Evolutionary conservation across 2,113 vertebrate genomes (phyloP).

Genomic region (Labeo catla): DNA sequence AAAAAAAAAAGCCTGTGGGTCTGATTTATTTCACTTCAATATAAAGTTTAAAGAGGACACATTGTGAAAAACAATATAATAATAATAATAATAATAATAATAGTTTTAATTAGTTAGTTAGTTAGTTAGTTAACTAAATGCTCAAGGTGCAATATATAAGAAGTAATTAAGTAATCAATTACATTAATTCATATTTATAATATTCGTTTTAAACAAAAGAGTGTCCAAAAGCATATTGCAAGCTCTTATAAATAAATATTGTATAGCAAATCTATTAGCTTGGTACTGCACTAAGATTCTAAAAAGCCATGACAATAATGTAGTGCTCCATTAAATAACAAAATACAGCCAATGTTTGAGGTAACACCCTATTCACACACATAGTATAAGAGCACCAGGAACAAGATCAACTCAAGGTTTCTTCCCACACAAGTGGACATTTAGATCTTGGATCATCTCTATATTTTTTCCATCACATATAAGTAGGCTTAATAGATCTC

Average conservation of each 20-base stretch:
- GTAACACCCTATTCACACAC: neutral
- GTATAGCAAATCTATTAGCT: neutral
- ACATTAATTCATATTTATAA: too few species aligned
- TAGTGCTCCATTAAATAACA: neutral
- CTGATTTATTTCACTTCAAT: neutral
- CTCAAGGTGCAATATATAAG: too few species aligned
- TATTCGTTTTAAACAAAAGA: neutral
- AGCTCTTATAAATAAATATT: neutral
- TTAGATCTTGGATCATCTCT: neutral
- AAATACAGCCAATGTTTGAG: neutral
- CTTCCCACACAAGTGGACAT: neutral
- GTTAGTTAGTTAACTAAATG: too few species aligned
- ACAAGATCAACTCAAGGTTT: neutral
- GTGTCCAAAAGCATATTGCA: neutral
- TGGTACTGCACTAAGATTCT: neutral
- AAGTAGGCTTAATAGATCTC: conserved; percentile 29
- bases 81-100: too few species aligned
- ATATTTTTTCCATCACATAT: neutral
- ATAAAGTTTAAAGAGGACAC: neutral
- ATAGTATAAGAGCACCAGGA: neutral
- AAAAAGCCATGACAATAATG: neutral
- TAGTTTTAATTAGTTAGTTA: too few species aligned
- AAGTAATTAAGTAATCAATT: too few species aligned
- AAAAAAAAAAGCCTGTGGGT: neutral
- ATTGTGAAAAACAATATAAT: neutral